Evolutionary conservation across 2,888 invertebrate genomes (phyloP).

Genomic region (Coelogynopora nodosa): DNA sequence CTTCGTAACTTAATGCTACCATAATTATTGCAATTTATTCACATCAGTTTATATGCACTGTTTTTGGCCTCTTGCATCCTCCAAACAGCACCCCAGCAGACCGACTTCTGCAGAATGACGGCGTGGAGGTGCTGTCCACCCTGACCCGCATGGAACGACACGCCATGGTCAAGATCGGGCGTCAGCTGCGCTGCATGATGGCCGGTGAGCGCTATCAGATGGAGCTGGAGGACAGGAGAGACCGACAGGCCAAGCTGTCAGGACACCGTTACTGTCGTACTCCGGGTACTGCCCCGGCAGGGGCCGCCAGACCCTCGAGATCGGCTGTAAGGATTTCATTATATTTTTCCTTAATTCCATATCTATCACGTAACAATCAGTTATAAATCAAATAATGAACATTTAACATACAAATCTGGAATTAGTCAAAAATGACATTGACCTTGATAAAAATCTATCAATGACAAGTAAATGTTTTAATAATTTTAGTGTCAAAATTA

Average conservation of each 20-base stretch:
- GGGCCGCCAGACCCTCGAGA: background rate
- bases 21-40: too few species aligned
- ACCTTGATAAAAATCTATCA: too few species aligned
- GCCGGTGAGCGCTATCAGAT: background rate
- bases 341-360: too few species aligned
- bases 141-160: background rate
- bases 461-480: too few species aligned
- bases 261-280: background rate
- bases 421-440: too few species aligned
- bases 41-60: too few species aligned
- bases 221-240: background rate
- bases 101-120: background rate
- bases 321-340: background rate
- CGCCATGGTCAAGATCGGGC: background rate
- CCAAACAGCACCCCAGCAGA: background rate
- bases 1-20: too few species aligned
- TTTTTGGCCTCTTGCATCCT: too few species aligned
- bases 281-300: background rate
- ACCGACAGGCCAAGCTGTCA: background rate
- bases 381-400: too few species aligned
- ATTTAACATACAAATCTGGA: too few species aligned
- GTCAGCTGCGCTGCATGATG: background rate
- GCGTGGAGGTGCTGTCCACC: background rate
- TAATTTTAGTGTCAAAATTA: too few species aligned
- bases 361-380: too few species aligned